A percentile compares a stretch with the other conserved stretches of the same genome.
These are phyloP conservation scores for Gallirallus australis DNA, from an alignment of 2,797 vertebrate species.

Conservation along the genomic window DNA sequence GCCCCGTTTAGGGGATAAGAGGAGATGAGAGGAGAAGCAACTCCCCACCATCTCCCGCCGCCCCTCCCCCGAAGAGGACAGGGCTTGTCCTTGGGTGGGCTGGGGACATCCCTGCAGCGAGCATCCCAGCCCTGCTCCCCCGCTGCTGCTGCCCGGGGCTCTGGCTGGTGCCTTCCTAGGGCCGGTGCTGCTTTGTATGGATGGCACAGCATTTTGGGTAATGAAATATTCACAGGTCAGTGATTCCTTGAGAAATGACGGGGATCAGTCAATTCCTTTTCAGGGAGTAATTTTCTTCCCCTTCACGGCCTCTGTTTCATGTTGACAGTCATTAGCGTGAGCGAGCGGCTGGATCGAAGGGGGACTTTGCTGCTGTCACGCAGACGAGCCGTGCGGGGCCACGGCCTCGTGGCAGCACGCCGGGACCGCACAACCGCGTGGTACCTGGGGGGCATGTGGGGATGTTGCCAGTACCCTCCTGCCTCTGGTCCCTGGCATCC, in stretches of 20 bases:
- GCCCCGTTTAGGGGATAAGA: not conserved
- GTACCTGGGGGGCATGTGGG: not conserved
- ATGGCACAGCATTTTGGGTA: constrained; percentile 87
- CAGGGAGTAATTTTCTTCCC: constrained; percentile 91
- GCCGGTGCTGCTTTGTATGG: constrained; percentile 84
- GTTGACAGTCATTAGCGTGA: constrained; percentile 88
- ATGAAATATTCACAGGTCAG: constrained; percentile 99
- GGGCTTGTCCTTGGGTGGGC: not conserved
- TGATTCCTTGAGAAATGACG: constrained; percentile 94
- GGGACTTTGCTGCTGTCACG: constrained; percentile 74
- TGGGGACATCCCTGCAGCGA: accelerated
- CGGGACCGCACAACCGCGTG: accelerated
- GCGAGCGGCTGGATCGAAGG: constrained; percentile 79
- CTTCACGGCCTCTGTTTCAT: constrained; percentile 83
- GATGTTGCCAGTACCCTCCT: not conserved
- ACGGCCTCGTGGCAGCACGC: accelerated
- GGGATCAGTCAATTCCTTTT: constrained; percentile 95
- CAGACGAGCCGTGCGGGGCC: not conserved
- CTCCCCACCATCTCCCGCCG: accelerated
- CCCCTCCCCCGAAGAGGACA: accelerated
- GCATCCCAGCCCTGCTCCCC: not conserved
- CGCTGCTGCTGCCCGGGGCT: not conserved
- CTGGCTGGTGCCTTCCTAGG: not conserved
- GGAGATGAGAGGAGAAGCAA: not conserved
- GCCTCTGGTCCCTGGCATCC: no score